These are phyloP conservation scores for Drosophila ironensis DNA, from an alignment of 1,140 invertebrate species.

Conservation along the genomic window DNA sequence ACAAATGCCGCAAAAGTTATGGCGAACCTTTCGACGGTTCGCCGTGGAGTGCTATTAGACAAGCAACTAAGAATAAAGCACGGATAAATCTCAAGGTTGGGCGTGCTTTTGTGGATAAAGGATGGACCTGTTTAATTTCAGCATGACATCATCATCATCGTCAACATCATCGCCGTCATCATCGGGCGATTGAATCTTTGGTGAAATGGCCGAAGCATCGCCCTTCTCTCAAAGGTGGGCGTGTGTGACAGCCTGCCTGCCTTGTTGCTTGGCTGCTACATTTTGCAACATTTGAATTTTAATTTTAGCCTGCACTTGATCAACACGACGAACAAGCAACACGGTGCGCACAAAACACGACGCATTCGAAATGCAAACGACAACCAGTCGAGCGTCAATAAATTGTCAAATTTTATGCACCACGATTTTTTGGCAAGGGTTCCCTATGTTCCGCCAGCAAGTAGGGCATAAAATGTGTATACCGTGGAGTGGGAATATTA, in stretches of 20 bases:
- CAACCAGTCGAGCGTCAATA: slow-evolving; percentile 68
- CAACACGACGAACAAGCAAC: slow-evolving; percentile 18
- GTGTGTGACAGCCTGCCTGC: slow-evolving; percentile 1
- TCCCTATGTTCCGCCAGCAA: slow-evolving; percentile 27
- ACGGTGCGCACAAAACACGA: slow-evolving; percentile 1
- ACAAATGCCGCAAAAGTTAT: slow-evolving; percentile 17
- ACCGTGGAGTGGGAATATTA: slow-evolving; percentile 16
- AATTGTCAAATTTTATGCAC: slow-evolving; percentile 81
- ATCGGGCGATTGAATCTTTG: too few relatives aligned
- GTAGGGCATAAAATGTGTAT: slow-evolving; percentile 40
- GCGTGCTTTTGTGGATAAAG: slow-evolving; percentile 12
- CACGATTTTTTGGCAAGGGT: slow-evolving; percentile 65
- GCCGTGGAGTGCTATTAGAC: slow-evolving; percentile 36
- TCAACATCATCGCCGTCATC: too few relatives aligned
- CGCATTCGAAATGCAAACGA: slow-evolving; percentile 32
- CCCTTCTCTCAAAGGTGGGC: slow-evolving; percentile 36
- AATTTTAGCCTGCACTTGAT: slow-evolving; percentile 61
- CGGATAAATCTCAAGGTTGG: slow-evolving; percentile 38
- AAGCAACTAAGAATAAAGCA: slow-evolving; percentile 33
- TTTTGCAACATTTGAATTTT: slow-evolving; percentile 64
- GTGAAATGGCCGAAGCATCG: too few relatives aligned
- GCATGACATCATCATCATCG: slow-evolving; percentile 26
- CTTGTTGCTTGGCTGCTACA: slow-evolving; percentile 35
- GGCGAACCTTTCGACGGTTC: slow-evolving; percentile 13
- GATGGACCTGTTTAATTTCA: slow-evolving; percentile 19